phyloP scores from a whole-genome alignment of 2,113 vertebrate species.

The Chrysemys picta region DNA sequence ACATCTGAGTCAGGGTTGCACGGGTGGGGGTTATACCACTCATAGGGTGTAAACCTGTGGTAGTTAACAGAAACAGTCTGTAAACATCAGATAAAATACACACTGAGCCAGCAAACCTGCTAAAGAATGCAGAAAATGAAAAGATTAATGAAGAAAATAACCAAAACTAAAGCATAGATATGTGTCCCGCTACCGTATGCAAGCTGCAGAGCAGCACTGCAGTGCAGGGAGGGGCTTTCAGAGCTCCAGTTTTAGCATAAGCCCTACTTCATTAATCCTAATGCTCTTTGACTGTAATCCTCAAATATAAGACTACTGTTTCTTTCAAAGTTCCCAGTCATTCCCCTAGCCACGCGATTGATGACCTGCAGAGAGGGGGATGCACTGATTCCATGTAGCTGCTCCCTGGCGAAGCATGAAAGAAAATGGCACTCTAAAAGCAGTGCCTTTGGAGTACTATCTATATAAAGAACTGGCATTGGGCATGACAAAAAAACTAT shows the following conservation, averaged over 20 bases:
- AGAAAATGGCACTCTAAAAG: neutral
- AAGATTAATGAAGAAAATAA: slow-evolving; percentile 1
- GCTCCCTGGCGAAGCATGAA: rapidly evolving
- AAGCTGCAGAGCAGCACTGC: neutral
- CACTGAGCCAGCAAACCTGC: slow-evolving; percentile 44
- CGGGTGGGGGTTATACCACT: slow-evolving; percentile 99
- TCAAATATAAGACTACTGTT: neutral
- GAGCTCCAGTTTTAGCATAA: neutral
- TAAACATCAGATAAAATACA: slow-evolving; percentile 75
- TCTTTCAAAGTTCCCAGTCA: neutral
- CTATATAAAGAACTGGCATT: neutral
- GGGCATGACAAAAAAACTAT: neutral
- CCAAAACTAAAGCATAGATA: neutral
- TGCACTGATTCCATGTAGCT: neutral
- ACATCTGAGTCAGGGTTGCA: slow-evolving; percentile 98
- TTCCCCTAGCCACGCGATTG: neutral
- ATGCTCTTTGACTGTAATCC: neutral
- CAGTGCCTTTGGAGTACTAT: rapidly evolving
- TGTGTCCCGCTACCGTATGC: neutral
- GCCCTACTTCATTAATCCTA: neutral
- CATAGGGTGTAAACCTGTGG: slow-evolving; percentile 96
- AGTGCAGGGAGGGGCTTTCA: neutral
- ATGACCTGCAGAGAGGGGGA: neutral
- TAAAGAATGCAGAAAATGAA: slow-evolving; percentile 37
- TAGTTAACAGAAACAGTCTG: slow-evolving; percentile 81